Evolutionary conservation across 2,113 vertebrate species (phyloP).

Genomic region (Hyla sarda): DNA sequence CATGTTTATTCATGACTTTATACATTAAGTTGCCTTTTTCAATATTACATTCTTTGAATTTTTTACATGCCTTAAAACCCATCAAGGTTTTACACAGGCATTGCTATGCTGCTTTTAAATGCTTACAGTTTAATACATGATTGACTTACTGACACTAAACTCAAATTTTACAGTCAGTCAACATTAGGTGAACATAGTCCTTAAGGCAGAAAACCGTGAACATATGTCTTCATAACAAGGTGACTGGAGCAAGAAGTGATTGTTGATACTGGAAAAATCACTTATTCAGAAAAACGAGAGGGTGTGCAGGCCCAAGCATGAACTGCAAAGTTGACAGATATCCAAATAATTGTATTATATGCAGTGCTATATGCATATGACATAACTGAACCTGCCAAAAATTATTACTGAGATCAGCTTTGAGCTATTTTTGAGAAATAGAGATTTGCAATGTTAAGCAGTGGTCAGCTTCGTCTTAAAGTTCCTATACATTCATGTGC

Average conservation of each 20-base stretch:
- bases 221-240: slow-evolving; percentile 49
- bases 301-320: slow-evolving; percentile 32
- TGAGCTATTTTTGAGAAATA: background rate
- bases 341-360: background rate
- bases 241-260: slow-evolving; percentile 39
- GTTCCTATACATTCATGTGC: no score
- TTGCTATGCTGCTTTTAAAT: slow-evolving; percentile 51
- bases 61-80: slow-evolving; percentile 48
- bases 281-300: slow-evolving; percentile 31
- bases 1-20: slow-evolving; percentile 57
- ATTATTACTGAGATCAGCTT: background rate
- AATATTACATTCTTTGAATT: slow-evolving; percentile 54
- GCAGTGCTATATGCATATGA: background rate
- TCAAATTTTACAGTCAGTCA: slow-evolving; percentile 55
- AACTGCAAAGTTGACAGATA: slow-evolving; percentile 11
- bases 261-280: slow-evolving; percentile 51
- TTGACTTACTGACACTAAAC: slow-evolving; percentile 56
- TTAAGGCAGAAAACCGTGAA: slow-evolving; percentile 45
- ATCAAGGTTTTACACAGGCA: slow-evolving; percentile 52
- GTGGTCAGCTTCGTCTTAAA: background rate
- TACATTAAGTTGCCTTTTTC: slow-evolving; percentile 51
- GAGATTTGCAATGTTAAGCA: background rate
- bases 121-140: slow-evolving; percentile 57
- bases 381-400: background rate
- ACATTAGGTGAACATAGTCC: slow-evolving; percentile 39